phyloP scores from a whole-genome alignment of 2,113 vertebrate species.

The Mesoclemmys tuberculata region DNA sequence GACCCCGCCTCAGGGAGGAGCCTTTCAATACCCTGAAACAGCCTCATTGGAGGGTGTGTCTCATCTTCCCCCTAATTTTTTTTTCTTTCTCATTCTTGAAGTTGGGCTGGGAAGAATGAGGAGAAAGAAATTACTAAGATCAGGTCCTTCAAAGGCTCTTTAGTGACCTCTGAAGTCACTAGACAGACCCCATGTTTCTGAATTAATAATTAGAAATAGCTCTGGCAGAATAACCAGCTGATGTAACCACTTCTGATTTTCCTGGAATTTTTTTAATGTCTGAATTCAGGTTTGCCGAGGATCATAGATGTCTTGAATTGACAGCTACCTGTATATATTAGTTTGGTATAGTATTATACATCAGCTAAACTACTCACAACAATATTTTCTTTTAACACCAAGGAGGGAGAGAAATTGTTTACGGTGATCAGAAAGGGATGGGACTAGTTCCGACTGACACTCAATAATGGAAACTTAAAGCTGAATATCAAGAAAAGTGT shows the following conservation, averaged over 20 bases:
- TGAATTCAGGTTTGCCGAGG: not conserved
- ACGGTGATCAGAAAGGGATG: not conserved
- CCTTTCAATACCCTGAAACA: not conserved
- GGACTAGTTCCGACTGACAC: not conserved
- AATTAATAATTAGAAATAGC: not conserved
- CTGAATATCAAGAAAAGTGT: not conserved
- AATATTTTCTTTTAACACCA: not conserved
- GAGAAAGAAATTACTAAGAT: not conserved
- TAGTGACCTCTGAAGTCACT: not conserved
- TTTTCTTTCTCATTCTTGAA: not conserved
- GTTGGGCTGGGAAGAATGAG: not conserved
- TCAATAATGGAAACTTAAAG: not conserved
- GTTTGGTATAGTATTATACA: not conserved
- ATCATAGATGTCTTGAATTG: not conserved
- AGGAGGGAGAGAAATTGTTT: not conserved
- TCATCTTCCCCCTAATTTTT: not conserved
- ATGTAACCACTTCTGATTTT: not conserved
- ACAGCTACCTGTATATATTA: not conserved
- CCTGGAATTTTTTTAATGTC: not conserved
- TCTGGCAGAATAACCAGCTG: not conserved
- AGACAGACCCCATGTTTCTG: not conserved
- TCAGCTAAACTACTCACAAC: not conserved
- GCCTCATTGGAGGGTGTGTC: rapidly evolving
- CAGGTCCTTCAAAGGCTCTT: not conserved
- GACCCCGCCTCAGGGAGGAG: not conserved